Evolutionary conservation across 2,113 vertebrate species (phyloP).

Genomic region (Peromyscus polionotus): DNA sequence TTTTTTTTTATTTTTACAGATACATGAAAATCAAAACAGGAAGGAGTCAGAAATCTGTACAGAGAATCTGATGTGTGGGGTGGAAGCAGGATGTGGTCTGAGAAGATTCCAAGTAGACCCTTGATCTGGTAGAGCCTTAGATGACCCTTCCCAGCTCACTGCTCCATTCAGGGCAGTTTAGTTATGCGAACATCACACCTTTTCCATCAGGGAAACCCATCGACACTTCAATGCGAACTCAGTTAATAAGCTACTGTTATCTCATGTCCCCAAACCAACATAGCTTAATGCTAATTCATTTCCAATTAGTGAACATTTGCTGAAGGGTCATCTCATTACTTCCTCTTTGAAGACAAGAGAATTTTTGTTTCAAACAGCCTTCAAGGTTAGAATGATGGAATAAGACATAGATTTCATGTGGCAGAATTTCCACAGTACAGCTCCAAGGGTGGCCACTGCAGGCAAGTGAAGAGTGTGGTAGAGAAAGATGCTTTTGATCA

Average conservation of each 20-base stretch:
- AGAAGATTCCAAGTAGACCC: background rate
- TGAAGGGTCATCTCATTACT: constrained; percentile 6
- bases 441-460: background rate
- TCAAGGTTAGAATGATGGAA: background rate
- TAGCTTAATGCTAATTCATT: constrained; percentile 43
- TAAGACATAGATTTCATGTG: background rate
- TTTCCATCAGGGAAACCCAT: background rate
- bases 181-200: background rate
- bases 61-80: background rate
- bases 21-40: constrained; percentile 42
- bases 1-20: constrained; percentile 49
- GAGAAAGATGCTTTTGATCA: background rate
- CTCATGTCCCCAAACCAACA: background rate
- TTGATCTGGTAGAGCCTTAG: background rate
- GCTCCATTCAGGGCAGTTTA: too few relatives aligned
- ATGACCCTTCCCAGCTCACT: background rate
- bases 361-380: background rate
- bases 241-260: constrained; percentile 2
- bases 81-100: fast-evolving
- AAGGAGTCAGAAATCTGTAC: constrained; percentile 35
- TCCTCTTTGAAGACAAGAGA: constrained; percentile 28
- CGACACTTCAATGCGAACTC: constrained; percentile 7
- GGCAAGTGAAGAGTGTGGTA: background rate
- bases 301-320: constrained; percentile 7
- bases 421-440: background rate